Percentiles rank a stretch among this genome's conserved stretches.
These are phyloP conservation scores for Zapornia atra DNA, from an alignment of 2,113 vertebrate species.

Conservation along the genomic window DNA sequence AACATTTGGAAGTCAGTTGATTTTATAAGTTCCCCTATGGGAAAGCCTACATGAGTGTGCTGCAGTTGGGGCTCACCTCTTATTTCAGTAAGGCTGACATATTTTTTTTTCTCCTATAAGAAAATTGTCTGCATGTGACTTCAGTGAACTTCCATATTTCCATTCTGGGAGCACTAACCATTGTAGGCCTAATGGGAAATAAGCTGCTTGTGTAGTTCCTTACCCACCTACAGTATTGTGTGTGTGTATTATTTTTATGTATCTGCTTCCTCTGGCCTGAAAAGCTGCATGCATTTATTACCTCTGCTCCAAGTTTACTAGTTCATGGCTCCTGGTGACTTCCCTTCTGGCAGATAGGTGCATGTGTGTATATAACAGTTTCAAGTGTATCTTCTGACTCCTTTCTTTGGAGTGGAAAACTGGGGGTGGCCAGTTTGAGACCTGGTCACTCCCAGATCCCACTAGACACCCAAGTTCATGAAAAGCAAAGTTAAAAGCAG, in stretches of 20 bases:
- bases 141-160: neutral
- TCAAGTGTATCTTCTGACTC: neutral
- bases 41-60: neutral
- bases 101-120: neutral
- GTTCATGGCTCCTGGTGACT: neutral
- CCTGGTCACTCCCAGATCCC: neutral
- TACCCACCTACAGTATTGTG: neutral
- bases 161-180: neutral
- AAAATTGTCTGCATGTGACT: neutral
- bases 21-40: neutral
- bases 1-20: neutral
- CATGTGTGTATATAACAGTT: neutral
- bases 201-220: neutral
- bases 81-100: neutral
- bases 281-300: neutral
- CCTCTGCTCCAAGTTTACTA: neutral
- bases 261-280: neutral
- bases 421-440: neutral
- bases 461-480: neutral
- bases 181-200: neutral
- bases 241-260: neutral
- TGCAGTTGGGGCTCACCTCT: neutral
- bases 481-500: neutral
- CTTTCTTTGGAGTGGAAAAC: neutral
- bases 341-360: neutral